Evolutionary conservation across 2,888 invertebrate species (phyloP).

Genomic region (Epiblema foenella): DNA sequence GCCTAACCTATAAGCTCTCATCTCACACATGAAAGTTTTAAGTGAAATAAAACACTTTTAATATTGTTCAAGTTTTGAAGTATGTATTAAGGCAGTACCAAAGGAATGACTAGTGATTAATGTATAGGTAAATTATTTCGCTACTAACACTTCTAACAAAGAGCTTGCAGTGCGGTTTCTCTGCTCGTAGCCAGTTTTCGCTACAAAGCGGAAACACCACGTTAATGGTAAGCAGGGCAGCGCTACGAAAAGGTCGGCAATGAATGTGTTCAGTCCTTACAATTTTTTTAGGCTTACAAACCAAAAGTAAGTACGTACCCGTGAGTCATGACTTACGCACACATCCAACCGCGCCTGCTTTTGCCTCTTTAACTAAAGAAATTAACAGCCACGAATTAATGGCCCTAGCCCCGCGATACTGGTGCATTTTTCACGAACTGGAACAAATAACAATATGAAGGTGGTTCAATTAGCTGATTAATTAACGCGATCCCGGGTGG

Average conservation of each 20-base stretch:
- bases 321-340: slow-evolving; percentile 15
- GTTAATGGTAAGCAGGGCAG: neutral
- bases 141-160: neutral
- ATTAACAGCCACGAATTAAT: slow-evolving; percentile 31
- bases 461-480: slow-evolving; percentile 68
- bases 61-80: neutral
- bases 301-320: neutral
- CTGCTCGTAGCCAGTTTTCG: slow-evolving; percentile 1
- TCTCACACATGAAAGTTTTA: neutral
- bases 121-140: neutral
- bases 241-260: neutral
- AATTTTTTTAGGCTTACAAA: neutral
- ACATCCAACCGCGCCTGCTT: neutral
- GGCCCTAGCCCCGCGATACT: slow-evolving; percentile 17
- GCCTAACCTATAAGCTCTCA: slow-evolving; percentile 6
- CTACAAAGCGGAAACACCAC: neutral
- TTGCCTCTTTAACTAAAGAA: slow-evolving; percentile 18
- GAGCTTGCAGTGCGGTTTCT: too few relatives aligned
- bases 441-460: slow-evolving; percentile 50
- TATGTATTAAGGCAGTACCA: neutral
- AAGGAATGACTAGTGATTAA: neutral
- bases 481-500: slow-evolving; percentile 61
- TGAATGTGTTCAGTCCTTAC: neutral
- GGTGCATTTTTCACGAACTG: slow-evolving; percentile 38
- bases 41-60: neutral